A percentile compares a stretch with the other conserved stretches of the same genome.
phyloP scores from a whole-genome alignment of 1,140 invertebrate species.

The Campoletis sonorensis region DNA sequence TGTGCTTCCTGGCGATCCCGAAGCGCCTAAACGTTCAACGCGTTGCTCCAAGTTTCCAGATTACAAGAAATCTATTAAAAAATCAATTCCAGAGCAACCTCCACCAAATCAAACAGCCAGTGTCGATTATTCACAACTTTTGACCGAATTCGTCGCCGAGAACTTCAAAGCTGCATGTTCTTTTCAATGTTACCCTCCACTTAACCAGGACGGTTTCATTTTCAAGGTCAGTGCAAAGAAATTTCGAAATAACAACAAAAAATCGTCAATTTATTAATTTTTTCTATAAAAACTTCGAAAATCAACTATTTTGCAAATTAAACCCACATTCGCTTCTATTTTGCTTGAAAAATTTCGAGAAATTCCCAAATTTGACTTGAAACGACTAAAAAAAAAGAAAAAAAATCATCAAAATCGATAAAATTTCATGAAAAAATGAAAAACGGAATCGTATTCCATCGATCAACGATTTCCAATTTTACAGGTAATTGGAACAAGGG shows the following conservation, averaged over 20 bases:
- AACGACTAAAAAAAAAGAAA: too few species aligned
- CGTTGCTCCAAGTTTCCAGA: neutral
- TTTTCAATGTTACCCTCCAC: conserved; percentile 57
- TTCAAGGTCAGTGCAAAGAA: conserved; percentile 58
- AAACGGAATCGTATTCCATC: too few species aligned
- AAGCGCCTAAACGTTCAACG: conserved; percentile 27
- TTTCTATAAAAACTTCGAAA: too few species aligned
- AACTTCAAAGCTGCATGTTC: conserved; percentile 60
- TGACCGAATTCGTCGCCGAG: conserved; percentile 61
- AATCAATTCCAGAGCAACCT: neutral
- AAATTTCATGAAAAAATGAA: too few species aligned
- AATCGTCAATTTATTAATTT: neutral
- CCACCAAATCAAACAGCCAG: neutral
- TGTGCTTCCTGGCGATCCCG: conserved; percentile 51
- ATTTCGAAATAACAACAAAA: neutral
- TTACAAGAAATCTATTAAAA: neutral
- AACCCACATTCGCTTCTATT: too few species aligned
- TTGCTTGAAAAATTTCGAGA: too few species aligned
- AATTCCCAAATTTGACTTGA: too few species aligned
- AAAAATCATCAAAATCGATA: too few species aligned
- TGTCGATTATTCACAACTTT: conserved; percentile 46
- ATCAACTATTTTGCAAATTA: too few species aligned
- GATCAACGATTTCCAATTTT: too few species aligned
- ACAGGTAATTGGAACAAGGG: too few species aligned
- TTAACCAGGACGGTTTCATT: conserved; percentile 57